Conservation (phyloP, 1,140 invertebrate species). For the Sminthurides bifidus region DNA sequence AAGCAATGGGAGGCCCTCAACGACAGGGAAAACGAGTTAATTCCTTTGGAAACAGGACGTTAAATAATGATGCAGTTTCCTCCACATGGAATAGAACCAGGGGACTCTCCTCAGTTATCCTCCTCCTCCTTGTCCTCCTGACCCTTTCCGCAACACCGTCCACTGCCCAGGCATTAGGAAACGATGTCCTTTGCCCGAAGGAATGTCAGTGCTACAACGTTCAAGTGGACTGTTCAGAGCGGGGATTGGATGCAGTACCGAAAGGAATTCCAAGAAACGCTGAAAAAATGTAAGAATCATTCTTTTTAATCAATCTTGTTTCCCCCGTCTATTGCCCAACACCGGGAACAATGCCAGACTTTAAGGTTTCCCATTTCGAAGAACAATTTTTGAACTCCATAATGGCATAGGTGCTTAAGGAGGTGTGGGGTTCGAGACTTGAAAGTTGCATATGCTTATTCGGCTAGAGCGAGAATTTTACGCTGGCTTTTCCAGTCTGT, state of each 20-base stretch:
- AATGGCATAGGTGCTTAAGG: no score
- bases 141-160: no score
- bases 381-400: background rate
- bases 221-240: conserved; percentile 66
- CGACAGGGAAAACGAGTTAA: no score
- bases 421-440: background rate
- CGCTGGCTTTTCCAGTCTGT: background rate
- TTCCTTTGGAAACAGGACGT: no score
- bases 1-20: no score
- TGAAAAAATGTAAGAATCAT: conserved; percentile 79
- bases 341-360: background rate
- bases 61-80: no score
- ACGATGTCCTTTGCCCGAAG: conserved; percentile 51
- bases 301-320: conserved; percentile 1
- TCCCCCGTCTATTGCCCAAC: background rate
- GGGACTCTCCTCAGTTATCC: no score
- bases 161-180: no score
- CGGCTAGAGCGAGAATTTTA: background rate
- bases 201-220: conserved; percentile 62
- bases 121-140: no score
- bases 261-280: conserved; percentile 57
- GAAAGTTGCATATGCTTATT: background rate
- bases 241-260: conserved; percentile 64
- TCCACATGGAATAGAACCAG: no score
- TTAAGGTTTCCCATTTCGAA: background rate